Conservation (phyloP, 2,888 invertebrate species). For the Julus scanicus region DNA sequence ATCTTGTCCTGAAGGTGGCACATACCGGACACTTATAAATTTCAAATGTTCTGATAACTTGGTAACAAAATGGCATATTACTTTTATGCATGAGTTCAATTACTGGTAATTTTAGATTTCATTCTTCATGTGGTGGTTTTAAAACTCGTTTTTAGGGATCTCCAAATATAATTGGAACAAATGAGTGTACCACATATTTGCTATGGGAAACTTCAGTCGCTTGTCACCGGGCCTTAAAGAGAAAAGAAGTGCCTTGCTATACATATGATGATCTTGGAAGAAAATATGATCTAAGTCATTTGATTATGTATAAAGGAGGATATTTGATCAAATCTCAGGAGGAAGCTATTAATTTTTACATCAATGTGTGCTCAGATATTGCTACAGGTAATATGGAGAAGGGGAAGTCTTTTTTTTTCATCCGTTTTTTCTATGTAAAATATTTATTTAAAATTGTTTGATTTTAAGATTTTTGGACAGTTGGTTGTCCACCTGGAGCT, state of each 20-base stretch:
- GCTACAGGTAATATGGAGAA: slow-evolving; percentile 24
- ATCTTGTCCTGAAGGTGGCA: slow-evolving; percentile 47
- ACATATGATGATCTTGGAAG: slow-evolving; percentile 62
- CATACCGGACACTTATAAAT: slow-evolving; percentile 44
- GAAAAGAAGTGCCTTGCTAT: slow-evolving; percentile 64
- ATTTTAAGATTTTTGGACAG: slow-evolving; percentile 34
- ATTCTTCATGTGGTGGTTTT: neutral
- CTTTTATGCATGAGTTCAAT: neutral
- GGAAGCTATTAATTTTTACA: slow-evolving; percentile 62
- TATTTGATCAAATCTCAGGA: slow-evolving; percentile 62
- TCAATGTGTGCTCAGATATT: slow-evolving; percentile 65
- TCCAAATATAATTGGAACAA: slow-evolving; percentile 48
- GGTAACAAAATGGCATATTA: slow-evolving; percentile 31
- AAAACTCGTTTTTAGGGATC: slow-evolving; percentile 54
- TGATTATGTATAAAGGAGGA: slow-evolving; percentile 63
- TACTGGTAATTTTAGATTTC: neutral
- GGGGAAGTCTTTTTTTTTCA: slow-evolving; percentile 23
- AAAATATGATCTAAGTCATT: slow-evolving; percentile 63
- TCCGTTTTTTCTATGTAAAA: neutral
- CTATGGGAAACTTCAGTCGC: slow-evolving; percentile 64
- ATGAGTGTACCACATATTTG: slow-evolving; percentile 62
- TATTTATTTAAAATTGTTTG: neutral
- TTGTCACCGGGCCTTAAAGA: slow-evolving; percentile 61
- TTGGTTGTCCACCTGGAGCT: slow-evolving; percentile 56
- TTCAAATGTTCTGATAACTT: slow-evolving; percentile 43